These are phyloP conservation scores for Pagetopsis macropterus DNA, from an alignment of 2,797 vertebrate species.

Conservation along the genomic window DNA sequence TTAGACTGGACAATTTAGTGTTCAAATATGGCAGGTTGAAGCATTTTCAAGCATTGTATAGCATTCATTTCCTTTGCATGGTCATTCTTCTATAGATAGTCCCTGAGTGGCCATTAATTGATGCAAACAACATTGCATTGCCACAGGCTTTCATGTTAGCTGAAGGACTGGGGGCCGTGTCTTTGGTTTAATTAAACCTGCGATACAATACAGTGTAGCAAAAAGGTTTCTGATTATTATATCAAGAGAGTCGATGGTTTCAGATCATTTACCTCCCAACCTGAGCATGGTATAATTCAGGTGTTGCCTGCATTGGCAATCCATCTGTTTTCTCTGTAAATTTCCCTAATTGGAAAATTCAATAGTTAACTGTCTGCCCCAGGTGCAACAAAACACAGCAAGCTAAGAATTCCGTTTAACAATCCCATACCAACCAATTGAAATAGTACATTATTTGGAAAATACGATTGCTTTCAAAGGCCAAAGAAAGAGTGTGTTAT, in stretches of 20 bases:
- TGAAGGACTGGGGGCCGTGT: not conserved
- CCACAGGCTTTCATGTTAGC: constrained; percentile 23
- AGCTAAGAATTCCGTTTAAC: constrained; percentile 11
- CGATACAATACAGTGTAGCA: constrained; percentile 15
- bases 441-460: constrained; percentile 4
- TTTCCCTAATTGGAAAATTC: constrained; percentile 64
- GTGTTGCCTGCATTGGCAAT: constrained; percentile 66
- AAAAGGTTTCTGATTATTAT: constrained; percentile 51
- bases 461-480: constrained; percentile 16
- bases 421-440: constrained; percentile 12
- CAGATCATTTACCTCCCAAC: constrained; percentile 48
- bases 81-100: constrained; percentile 25
- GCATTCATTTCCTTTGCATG: constrained; percentile 8
- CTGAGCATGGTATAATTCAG: constrained; percentile 59
- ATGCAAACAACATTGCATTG: constrained; percentile 22
- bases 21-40: constrained; percentile 31
- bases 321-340: constrained; percentile 69
- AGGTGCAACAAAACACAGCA: constrained; percentile 31
- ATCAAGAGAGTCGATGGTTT: constrained; percentile 57
- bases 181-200: constrained; percentile 27
- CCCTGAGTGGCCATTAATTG: constrained; percentile 16
- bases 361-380: constrained; percentile 60
- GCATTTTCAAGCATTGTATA: constrained; percentile 20
- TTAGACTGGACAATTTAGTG: constrained; percentile 18
- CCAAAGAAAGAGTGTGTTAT: constrained; percentile 35